phyloP scores from a whole-genome alignment of 1,140 invertebrate species.

The Maniola jurtina region DNA sequence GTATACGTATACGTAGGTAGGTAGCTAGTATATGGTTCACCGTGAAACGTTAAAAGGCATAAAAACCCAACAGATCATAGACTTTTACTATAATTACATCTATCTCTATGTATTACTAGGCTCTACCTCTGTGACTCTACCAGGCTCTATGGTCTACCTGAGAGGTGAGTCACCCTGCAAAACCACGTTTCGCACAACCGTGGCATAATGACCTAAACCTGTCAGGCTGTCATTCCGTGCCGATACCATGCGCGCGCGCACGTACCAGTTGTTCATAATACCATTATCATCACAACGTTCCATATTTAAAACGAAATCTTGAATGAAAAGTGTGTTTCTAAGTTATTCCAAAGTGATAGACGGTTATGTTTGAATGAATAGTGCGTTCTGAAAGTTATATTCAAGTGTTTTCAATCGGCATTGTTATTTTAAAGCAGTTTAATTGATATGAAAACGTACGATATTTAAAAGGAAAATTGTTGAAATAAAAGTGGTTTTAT shows the following conservation, averaged over 20 bases:
- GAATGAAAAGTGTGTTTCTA: slow-evolving; percentile 22
- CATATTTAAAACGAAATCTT: slow-evolving; percentile 13
- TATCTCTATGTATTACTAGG: slow-evolving; percentile 6
- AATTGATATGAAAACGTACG: too few relatives aligned
- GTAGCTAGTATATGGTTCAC: too few relatives aligned
- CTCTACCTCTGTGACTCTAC: not conserved
- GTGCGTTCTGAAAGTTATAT: too few relatives aligned
- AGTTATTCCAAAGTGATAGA: too few relatives aligned
- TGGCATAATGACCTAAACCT: slow-evolving; percentile 61
- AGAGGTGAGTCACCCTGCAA: slow-evolving; percentile 43
- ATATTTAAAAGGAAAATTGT: too few relatives aligned
- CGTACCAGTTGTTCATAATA: slow-evolving; percentile 28
- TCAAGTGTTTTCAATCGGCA: too few relatives aligned
- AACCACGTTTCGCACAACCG: slow-evolving; percentile 42
- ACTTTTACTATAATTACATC: not conserved
- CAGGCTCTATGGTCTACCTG: slow-evolving; percentile 50
- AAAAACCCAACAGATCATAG: too few relatives aligned
- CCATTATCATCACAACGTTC: slow-evolving; percentile 4
- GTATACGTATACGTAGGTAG: too few relatives aligned
- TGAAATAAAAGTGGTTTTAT: too few relatives aligned
- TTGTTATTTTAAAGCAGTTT: too few relatives aligned
- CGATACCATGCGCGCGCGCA: slow-evolving; percentile 55
- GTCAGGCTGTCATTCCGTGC: slow-evolving; percentile 71
- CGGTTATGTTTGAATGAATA: too few relatives aligned
- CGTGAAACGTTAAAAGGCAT: too few relatives aligned